phyloP scores from a whole-genome alignment of 2,797 vertebrate genomes.

The Holocentrus rufus region DNA sequence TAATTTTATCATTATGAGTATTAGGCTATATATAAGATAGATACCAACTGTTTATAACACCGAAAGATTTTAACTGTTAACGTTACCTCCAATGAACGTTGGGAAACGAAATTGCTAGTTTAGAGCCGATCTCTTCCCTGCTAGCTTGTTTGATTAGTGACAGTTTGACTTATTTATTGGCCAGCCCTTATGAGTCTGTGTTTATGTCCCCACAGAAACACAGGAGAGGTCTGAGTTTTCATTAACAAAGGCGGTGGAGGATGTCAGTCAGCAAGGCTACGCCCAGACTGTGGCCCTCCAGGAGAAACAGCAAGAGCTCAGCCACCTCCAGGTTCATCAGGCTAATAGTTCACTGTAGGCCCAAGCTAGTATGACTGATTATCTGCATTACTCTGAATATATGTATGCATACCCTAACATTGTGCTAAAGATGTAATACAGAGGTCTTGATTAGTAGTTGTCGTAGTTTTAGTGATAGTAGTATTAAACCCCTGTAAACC shows the following conservation, averaged over 20 bases:
- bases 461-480: too few species aligned
- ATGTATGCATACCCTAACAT: too few species aligned
- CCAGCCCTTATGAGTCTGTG: background rate
- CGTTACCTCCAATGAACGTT: too few species aligned
- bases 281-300: slow-evolving; percentile 55
- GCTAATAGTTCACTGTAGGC: too few species aligned
- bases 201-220: slow-evolving; percentile 18
- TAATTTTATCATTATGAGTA: too few species aligned
- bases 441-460: too few species aligned
- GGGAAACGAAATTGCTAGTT: background rate
- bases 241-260: slow-evolving; percentile 64
- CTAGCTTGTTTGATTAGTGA: background rate
- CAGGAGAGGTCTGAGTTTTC: slow-evolving; percentile 41
- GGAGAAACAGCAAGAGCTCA: slow-evolving; percentile 59
- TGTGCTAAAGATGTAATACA: too few species aligned
- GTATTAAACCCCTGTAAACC: too few species aligned
- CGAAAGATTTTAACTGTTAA: too few species aligned
- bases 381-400: background rate
- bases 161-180: background rate
- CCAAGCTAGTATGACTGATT: too few species aligned
- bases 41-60: too few species aligned
- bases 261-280: slow-evolving; percentile 61
- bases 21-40: too few species aligned
- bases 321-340: slow-evolving; percentile 68
- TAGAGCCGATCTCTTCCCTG: background rate